These are phyloP conservation scores for Hirtodrosophila histrioides DNA, from an alignment of 2,888 invertebrate genomes.

Conservation along the genomic window DNA sequence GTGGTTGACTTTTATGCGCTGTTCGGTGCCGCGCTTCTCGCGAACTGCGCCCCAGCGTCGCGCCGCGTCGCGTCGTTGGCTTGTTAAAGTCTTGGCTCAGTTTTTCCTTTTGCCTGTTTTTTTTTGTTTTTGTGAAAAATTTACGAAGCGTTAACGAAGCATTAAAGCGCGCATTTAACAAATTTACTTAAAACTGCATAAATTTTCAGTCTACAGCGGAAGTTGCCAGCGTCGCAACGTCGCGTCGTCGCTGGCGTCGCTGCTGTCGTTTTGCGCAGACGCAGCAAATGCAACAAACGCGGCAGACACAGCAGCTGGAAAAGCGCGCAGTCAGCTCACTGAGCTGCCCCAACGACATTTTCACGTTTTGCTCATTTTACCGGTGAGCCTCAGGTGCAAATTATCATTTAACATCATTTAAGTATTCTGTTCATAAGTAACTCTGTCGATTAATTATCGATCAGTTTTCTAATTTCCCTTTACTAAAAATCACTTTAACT, in stretches of 20 bases:
- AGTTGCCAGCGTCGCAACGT: conserved; percentile 42
- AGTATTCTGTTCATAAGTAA: not conserved
- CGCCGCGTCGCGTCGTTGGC: conserved; percentile 34
- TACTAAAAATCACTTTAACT: too few relatives aligned
- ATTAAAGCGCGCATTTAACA: conserved; percentile 84
- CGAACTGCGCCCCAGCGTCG: conserved; percentile 20
- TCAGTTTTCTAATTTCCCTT: too few relatives aligned
- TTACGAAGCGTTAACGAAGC: conserved; percentile 83
- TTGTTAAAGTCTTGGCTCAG: conserved; percentile 53
- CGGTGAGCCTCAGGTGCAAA: conserved; percentile 12
- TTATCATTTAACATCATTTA: conserved; percentile 3
- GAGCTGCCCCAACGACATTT: conserved; percentile 51
- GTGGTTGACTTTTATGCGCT: conserved; percentile 78
- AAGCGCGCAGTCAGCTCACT: conserved; percentile 41
- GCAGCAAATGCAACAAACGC: too few relatives aligned
- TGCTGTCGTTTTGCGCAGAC: conserved; percentile 59
- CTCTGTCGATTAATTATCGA: not conserved
- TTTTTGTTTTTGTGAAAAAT: conserved; percentile 69
- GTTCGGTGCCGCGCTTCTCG: conserved; percentile 30
- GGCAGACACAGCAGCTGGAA: conserved; percentile 37
- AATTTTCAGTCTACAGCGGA: conserved; percentile 66
- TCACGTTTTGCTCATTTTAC: conserved; percentile 50
- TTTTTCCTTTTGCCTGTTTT: conserved; percentile 37
- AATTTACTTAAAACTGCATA: conserved; percentile 83
- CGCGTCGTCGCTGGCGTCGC: conserved; percentile 23